A percentile compares a stretch with the other conserved stretches of the same genome.
Evolutionary conservation across 2,113 vertebrate genomes (phyloP).

Genomic region (Peromyscus polionotus): DNA sequence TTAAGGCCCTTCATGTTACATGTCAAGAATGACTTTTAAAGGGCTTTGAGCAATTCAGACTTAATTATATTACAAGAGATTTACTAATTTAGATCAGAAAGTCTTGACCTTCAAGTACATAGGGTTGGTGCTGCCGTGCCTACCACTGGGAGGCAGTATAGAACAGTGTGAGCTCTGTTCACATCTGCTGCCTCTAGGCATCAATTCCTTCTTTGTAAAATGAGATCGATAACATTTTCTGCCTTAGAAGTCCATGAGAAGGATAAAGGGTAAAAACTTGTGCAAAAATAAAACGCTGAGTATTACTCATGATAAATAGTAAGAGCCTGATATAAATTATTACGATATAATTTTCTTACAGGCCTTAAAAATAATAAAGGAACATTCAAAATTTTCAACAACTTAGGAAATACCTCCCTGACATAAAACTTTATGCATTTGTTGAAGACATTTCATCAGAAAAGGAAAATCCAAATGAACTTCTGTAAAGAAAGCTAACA

Average conservation of each 20-base stretch:
- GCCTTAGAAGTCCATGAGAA: neutral
- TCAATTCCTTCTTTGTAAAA: slow-evolving; percentile 13
- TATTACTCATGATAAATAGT: neutral
- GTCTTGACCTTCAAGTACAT: neutral
- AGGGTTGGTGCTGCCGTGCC: neutral
- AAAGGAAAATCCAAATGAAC: slow-evolving; percentile 29
- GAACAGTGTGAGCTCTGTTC: neutral
- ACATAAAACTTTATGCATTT: neutral
- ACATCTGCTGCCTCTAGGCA: neutral
- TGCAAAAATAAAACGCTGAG: neutral
- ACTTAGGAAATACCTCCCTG: neutral
- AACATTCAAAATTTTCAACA: slow-evolving; percentile 29
- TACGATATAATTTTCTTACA: neutral
- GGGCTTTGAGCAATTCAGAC: slow-evolving; percentile 22
- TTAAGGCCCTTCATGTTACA: neutral
- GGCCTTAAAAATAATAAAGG: slow-evolving; percentile 45
- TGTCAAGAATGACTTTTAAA: slow-evolving; percentile 55
- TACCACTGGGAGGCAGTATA: neutral
- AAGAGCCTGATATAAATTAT: neutral
- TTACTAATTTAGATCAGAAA: slow-evolving; percentile 39
- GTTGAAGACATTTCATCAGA: slow-evolving; percentile 11
- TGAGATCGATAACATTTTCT: neutral
- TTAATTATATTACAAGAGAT: slow-evolving; percentile 54
- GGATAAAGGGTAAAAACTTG: neutral
- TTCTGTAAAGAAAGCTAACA: slow-evolving; percentile 25